Conservation (phyloP, 92 coral and sea anemone genomes). For the Palythoa heliodiscus region DNA sequence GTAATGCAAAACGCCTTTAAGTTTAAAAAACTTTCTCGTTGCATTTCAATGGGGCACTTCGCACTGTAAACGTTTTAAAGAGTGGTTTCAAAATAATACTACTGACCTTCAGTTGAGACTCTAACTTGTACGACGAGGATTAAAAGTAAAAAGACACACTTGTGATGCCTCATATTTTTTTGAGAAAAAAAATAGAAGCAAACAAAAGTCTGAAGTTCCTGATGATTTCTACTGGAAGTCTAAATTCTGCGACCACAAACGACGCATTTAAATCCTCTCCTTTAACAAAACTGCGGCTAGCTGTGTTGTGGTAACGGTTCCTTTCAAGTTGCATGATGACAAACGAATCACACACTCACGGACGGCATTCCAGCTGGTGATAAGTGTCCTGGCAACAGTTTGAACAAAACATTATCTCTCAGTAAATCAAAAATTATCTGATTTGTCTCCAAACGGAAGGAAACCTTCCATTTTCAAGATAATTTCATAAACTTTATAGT, state of each 20-base stretch:
- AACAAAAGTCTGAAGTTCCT: background rate
- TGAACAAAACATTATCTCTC: background rate
- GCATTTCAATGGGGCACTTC: background rate
- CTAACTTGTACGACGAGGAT: background rate
- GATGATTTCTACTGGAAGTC: background rate
- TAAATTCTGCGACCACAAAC: background rate
- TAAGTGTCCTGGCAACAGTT: background rate
- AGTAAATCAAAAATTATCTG: background rate
- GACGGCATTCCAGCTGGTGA: background rate
- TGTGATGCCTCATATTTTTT: background rate
- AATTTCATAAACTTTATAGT: background rate
- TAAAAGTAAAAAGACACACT: background rate
- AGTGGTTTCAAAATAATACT: background rate
- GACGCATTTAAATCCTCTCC: background rate
- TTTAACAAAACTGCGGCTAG: background rate
- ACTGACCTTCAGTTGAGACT: constrained; percentile 11
- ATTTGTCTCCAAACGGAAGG: background rate
- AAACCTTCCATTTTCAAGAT: no score
- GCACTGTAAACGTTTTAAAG: background rate
- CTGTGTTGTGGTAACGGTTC: constrained; percentile 12
- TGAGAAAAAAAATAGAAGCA: background rate
- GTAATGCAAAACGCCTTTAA: no score
- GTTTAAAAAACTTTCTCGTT: background rate
- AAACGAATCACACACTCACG: background rate
- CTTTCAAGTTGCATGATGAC: no score